These are phyloP conservation scores for Dorcus hopei DNA, from an alignment of 2,888 invertebrate species.

Conservation along the genomic window DNA sequence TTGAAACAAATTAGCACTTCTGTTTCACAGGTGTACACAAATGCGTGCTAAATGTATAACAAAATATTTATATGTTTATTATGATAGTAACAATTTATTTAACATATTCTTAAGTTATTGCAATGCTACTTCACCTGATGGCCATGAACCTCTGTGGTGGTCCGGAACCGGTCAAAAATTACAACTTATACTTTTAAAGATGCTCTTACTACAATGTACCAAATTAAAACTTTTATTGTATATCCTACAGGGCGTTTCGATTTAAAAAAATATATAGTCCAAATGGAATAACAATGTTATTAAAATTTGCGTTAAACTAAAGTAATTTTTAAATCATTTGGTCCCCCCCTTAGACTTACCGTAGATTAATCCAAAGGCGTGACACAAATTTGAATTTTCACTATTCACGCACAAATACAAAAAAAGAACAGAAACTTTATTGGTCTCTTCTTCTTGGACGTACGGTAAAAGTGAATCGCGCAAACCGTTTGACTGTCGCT, in stretches of 20 bases:
- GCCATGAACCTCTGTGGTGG: constrained; percentile 22
- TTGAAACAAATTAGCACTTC: no score
- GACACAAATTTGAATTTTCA: background rate
- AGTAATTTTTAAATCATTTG: background rate
- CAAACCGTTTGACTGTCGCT: constrained; percentile 19
- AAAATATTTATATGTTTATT: no score
- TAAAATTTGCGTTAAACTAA: background rate
- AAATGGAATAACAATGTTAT: background rate
- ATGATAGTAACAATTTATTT: constrained; percentile 1
- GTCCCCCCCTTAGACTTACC: background rate
- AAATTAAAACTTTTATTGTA: constrained; percentile 19
- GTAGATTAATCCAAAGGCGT: background rate
- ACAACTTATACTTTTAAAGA: background rate
- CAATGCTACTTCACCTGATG: constrained; percentile 15
- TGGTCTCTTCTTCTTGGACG: constrained; percentile 11
- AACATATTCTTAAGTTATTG: constrained; percentile 11
- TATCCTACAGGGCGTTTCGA: constrained; percentile 1
- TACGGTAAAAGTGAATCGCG: constrained; percentile 14
- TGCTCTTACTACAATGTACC: constrained; percentile 3
- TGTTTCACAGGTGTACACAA: no score
- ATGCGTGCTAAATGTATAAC: no score
- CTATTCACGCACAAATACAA: constrained; percentile 7
- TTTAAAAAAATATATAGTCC: constrained; percentile 13
- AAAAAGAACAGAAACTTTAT: constrained; percentile 11
- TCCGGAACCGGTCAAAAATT: constrained; percentile 18